Conservation (phyloP, 2,113 vertebrate genomes). For the Salvelinus fontinalis region DNA sequence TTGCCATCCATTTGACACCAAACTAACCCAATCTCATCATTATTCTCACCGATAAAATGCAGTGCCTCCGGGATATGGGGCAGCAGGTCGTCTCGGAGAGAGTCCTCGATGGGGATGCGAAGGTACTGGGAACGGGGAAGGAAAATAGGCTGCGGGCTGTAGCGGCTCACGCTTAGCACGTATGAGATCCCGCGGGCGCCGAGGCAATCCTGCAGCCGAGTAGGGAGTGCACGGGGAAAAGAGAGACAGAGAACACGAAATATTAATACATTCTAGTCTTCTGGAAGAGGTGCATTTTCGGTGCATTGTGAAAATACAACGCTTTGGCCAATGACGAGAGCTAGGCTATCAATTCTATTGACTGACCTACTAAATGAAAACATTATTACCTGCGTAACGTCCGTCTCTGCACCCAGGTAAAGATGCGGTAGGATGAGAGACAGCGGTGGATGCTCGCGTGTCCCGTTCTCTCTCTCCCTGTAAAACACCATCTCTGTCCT, state of each 20-base stretch:
- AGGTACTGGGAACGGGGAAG: constrained; percentile 74
- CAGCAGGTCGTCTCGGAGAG: constrained; percentile 77
- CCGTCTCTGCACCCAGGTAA: constrained; percentile 80
- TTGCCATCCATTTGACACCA: too few relatives aligned
- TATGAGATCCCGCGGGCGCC: constrained; percentile 74
- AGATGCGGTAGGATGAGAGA: constrained; percentile 77
- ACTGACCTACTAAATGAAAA: not conserved
- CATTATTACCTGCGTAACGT: constrained; percentile 74
- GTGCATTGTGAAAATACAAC: not conserved
- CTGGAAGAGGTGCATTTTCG: not conserved
- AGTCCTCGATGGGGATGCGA: constrained; percentile 80
- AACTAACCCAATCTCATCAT: not conserved
- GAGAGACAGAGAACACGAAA: not conserved
- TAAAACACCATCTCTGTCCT: constrained; percentile 67
- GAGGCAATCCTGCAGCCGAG: constrained; percentile 66
- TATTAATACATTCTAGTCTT: not conserved
- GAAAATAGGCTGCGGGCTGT: constrained; percentile 76
- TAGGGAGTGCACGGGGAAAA: constrained; percentile 3
- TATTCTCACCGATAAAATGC: constrained; percentile 74
- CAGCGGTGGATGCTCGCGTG: constrained; percentile 47
- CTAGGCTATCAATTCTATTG: not conserved
- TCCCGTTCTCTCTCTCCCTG: constrained; percentile 51
- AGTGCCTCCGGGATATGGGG: constrained; percentile 79
- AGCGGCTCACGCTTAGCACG: constrained; percentile 78
- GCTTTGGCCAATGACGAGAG: too few relatives aligned